Conservation (phyloP, 2,888 invertebrate species). For the Leptopterna dolabrata region DNA sequence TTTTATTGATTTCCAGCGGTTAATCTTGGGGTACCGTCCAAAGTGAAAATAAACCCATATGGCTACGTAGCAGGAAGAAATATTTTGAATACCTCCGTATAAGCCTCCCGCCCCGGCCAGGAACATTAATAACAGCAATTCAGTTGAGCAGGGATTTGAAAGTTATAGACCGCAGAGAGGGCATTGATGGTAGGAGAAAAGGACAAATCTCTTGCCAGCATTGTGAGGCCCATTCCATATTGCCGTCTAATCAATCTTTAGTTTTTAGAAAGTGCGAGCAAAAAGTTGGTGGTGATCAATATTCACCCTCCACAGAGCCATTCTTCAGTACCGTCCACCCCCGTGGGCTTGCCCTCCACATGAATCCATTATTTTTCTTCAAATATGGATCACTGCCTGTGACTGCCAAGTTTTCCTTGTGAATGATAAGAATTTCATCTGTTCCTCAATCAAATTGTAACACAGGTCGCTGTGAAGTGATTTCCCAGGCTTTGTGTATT, state of each 20-base stretch:
- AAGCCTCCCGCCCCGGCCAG: background rate
- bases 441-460: no score
- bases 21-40: background rate
- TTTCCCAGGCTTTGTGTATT: no score
- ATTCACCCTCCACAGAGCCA: slow-evolving; percentile 20
- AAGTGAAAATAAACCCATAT: background rate
- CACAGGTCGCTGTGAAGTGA: no score
- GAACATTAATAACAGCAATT: slow-evolving; percentile 24
- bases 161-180: slow-evolving; percentile 30
- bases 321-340: slow-evolving; percentile 4
- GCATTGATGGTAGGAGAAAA: slow-evolving; percentile 40
- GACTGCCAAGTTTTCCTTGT: background rate
- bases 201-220: slow-evolving; percentile 42
- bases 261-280: slow-evolving; percentile 20
- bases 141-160: slow-evolving; percentile 26
- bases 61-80: background rate
- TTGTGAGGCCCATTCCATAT: slow-evolving; percentile 17
- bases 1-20: background rate
- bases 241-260: slow-evolving; percentile 29
- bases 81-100: slow-evolving; percentile 1
- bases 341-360: background rate
- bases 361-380: slow-evolving; percentile 1
- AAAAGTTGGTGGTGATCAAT: slow-evolving; percentile 22
- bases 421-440: background rate
- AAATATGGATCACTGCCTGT: background rate